Base-by-base conservation (phyloP, 2,888 invertebrate genomes). In the Cephus sareptanus region DNA sequence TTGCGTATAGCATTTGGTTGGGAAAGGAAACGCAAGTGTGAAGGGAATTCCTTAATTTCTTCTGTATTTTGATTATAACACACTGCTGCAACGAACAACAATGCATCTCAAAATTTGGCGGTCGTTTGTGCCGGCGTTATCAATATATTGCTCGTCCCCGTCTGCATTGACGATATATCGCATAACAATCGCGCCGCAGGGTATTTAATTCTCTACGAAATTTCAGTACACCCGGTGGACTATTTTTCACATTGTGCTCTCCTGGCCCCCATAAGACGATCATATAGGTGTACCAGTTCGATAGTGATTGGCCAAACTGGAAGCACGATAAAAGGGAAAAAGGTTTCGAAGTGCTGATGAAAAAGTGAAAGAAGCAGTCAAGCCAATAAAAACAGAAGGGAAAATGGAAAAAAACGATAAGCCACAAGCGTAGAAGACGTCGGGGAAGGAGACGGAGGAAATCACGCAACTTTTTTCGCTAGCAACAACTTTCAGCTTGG, bases 261-360 rank as follows among this genome's bases (percentile, higher is more conserved):
- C 56, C 23, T 23, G 56, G 56, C 23, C 9, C 23, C 56, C 23
- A 23, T 56, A 56, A 23, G 56, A 56, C 56, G 56, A 56, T 23
- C 23, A 56, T 56, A 56, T 56, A 56, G 56, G 56, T 56, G 56
- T 2, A 23, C 23, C 56, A 23, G 56, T 56, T 56, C 23, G 56
- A 56, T 23, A 56, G 56, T 9, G 23, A 56, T 56, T 56, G 56
- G 56, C 23, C 23, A 23, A 56, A 56, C 56, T 56, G 56, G 23
- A 23, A 56, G 23, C 9, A 15, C 56, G 56, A 56, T 23, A 56
- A 56, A 56, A 56, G 56, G 56, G 23, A 56, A 56, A 56, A 56
- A 56, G 56, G 56, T 56, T 56, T 37, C 34, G 12, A 73, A 76
- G 73, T 40, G 69, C 34, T 77, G 77, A 77, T 77, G 74, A 77